Evolutionary conservation across 1,140 invertebrate genomes (phyloP).

Genomic region (Drosophila obscura): DNA sequence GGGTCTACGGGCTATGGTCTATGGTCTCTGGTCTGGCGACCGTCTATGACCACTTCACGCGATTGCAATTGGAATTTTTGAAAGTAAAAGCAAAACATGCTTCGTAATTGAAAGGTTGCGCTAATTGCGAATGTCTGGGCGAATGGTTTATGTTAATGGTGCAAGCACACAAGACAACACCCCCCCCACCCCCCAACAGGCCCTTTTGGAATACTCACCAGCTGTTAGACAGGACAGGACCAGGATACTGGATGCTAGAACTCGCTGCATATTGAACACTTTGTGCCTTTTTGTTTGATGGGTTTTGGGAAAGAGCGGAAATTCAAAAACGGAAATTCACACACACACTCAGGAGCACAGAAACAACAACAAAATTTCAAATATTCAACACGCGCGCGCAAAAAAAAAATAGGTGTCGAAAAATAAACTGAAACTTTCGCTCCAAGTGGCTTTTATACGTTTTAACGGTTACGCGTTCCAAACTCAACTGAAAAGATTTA

Average conservation of each 20-base stretch:
- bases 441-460: slow-evolving; percentile 54
- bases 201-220: slow-evolving; percentile 55
- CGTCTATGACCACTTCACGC: slow-evolving; percentile 22
- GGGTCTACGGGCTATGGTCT: neutral
- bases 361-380: slow-evolving; percentile 23
- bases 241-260: slow-evolving; percentile 52
- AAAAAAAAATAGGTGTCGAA: slow-evolving; percentile 10
- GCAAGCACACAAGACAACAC: neutral
- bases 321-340: slow-evolving; percentile 16
- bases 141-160: neutral
- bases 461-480: slow-evolving; percentile 82
- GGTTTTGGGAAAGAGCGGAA: neutral
- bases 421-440: slow-evolving; percentile 55
- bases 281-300: slow-evolving; percentile 3
- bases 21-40: slow-evolving; percentile 7
- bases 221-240: slow-evolving; percentile 58
- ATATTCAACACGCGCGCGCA: slow-evolving; percentile 11
- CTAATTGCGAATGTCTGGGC: slow-evolving; percentile 34
- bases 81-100: slow-evolving; percentile 70
- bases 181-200: neutral
- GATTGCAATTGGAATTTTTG: slow-evolving; percentile 68
- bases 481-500: slow-evolving; percentile 83
- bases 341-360: neutral
- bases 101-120: slow-evolving; percentile 56
- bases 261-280: slow-evolving; percentile 42